Base-by-base conservation (phyloP, 2,797 vertebrate genomes). In the Pygocentrus nattereri region DNA sequence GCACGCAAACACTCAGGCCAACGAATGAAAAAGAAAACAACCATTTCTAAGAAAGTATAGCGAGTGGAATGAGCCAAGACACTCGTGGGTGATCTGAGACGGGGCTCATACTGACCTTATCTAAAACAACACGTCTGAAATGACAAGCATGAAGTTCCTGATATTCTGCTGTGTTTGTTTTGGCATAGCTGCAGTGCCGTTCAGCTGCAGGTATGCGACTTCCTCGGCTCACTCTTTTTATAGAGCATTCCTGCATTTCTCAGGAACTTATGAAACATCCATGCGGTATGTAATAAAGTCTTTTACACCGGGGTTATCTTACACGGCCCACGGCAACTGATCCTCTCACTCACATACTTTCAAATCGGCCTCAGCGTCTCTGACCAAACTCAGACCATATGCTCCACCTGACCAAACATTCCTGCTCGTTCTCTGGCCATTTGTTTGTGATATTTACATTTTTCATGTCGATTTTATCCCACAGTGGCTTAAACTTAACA, bases 91-190 rank as follows among this genome's bases (percentile, higher is more conserved):
- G 49, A 50, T 50, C 49, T 16, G n/a, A 11, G n/a, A 23, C n/a
- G n/a, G 23, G 54, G n/a, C n/a, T 23, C n/a, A 23, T 23, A 10
- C n/a, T 12, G 21, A 23, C 54, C 25, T 30, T 62, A 62, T 62
- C 59, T 62, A 30, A 62, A 62, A 62, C 59, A 62, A 62, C 59
- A 31, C 0, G 25, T 27, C 59, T 62, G 59, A 30, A 62, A 31
- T 62, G 59, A 31, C 67, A 3, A 30, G 11, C 15, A 34, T 49
- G 54, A 41, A 5, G 59, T 82, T 85, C 44, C 64, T 30, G 54
- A 79, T 79, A 49, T 70, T 85, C 72, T 50, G 59, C 71, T 80
- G 59, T 74, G 77, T 74, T 72, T 64, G 67, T 73, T 78, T 85
- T 82, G 44, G 72, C 62, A 0, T 15, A 18, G 54, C 23, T 25